A percentile compares a stretch with the other conserved stretches of the same genome.
phyloP scores from a whole-genome alignment of 1,140 invertebrate genomes.

The Drosophila ambigua region DNA sequence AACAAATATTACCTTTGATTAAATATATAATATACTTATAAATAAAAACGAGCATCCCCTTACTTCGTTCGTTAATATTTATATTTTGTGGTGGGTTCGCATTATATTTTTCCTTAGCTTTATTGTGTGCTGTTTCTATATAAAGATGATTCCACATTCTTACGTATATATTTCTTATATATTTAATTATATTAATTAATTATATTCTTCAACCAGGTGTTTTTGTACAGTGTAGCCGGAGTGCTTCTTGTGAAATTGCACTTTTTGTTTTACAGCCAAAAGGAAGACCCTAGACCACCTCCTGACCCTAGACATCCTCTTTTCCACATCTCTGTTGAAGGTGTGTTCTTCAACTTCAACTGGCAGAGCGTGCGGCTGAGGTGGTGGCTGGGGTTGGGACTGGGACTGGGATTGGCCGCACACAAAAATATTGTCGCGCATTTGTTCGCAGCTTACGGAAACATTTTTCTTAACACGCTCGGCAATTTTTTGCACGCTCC shows the following conservation, averaged over 20 bases:
- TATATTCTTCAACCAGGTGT: no score
- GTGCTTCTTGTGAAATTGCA: slow-evolving; percentile 58
- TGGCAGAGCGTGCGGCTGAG: slow-evolving; percentile 1
- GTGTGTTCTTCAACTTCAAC: slow-evolving; percentile 21
- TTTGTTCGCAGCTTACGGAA: slow-evolving; percentile 80
- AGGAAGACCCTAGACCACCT: slow-evolving; percentile 8
- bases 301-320: slow-evolving; percentile 14
- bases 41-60: no score
- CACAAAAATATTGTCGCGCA: slow-evolving; percentile 77
- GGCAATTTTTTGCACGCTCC: slow-evolving; percentile 75
- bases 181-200: no score
- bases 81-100: no score
- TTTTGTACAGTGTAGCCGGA: not conserved
- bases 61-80: no score
- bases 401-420: slow-evolving; percentile 15
- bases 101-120: no score
- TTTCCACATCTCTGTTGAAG: slow-evolving; percentile 41
- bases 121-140: no score
- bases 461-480: slow-evolving; percentile 81
- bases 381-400: slow-evolving; percentile 1
- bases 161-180: no score
- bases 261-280: slow-evolving; percentile 48
- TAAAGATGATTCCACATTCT: no score
- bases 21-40: no score
- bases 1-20: no score